Conservation (phyloP, 2,888 invertebrate species). For the Nycteola revayana region DNA sequence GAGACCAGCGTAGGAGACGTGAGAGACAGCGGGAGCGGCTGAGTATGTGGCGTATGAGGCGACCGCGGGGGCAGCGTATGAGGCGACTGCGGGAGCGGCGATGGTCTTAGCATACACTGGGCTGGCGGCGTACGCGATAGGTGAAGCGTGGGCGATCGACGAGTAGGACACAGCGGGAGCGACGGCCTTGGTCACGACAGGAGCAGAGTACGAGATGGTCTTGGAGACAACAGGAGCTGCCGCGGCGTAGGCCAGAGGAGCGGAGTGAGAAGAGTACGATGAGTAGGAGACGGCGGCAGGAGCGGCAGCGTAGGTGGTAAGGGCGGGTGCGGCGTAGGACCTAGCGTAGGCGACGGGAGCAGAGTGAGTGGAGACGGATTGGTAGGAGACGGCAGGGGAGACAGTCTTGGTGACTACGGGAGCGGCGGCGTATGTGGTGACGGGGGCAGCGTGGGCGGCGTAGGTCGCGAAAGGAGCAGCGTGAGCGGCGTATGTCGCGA, state of each 20-base stretch:
- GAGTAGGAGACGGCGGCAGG: conserved; percentile 39
- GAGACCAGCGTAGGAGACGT: conserved; percentile 83
- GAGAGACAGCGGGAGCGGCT: conserved; percentile 52
- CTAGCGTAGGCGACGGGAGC: conserved; percentile 64
- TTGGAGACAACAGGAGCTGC: conserved; percentile 28
- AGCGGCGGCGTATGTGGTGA: conserved; percentile 42
- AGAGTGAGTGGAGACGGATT: conserved; percentile 63
- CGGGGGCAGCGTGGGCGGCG: conserved; percentile 46
- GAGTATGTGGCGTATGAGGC: conserved; percentile 60
- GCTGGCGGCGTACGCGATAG: conserved; percentile 55
- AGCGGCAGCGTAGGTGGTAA: conserved; percentile 59
- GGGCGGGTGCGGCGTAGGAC: conserved; percentile 31
- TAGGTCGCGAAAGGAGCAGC: conserved; percentile 55
- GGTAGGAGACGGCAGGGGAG: conserved; percentile 51
- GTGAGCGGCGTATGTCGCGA: conserved; percentile 29
- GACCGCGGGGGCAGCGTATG: conserved; percentile 33
- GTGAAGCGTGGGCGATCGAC: conserved; percentile 60
- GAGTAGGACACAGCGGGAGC: conserved; percentile 45
- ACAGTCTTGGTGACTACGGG: conserved; percentile 56
- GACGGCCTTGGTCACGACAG: conserved; percentile 56
- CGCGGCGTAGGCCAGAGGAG: conserved; percentile 18
- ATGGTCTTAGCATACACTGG: conserved; percentile 38
- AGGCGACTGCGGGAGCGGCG: conserved; percentile 61
- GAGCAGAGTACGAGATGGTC: conserved; percentile 37
- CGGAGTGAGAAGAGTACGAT: conserved; percentile 28